These are phyloP conservation scores for Jordanella pulchra DNA, from an alignment of 2,797 vertebrate species.

Conservation along the genomic window DNA sequence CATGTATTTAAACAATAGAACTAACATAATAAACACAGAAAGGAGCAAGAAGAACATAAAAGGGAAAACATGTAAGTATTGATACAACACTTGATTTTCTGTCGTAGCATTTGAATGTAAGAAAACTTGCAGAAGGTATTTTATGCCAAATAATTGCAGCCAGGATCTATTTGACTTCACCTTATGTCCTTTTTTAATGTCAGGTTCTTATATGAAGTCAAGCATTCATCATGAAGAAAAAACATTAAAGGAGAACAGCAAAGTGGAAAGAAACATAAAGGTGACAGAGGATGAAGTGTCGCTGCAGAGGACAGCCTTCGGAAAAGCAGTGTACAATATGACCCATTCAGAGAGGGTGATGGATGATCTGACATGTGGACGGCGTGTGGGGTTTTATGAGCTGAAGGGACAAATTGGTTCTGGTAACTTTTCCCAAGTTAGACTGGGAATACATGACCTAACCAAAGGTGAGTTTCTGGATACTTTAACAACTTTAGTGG, in stretches of 20 bases:
- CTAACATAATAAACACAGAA: conserved; percentile 37
- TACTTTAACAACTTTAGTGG: not conserved
- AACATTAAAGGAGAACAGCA: conserved; percentile 20
- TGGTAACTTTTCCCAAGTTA: conserved; percentile 81
- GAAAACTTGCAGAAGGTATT: not conserved
- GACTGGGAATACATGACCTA: conserved; percentile 78
- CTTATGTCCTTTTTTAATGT: conserved; percentile 11
- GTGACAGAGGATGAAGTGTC: conserved; percentile 18
- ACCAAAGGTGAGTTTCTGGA: conserved; percentile 76
- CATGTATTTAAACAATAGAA: conserved; percentile 67
- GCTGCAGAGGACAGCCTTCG: conserved; percentile 49
- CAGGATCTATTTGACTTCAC: too few relatives aligned
- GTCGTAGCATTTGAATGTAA: not conserved
- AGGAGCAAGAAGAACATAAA: conserved; percentile 61
- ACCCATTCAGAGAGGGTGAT: conserved; percentile 68
- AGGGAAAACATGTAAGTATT: conserved; percentile 70
- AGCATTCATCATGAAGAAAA: conserved; percentile 20
- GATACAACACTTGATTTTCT: not conserved
- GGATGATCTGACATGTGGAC: conserved; percentile 70
- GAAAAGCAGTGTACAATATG: conserved; percentile 70
- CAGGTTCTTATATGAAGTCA: conserved; percentile 51
- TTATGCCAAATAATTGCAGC: not conserved
- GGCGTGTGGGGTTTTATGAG: conserved; percentile 75
- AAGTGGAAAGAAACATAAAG: conserved; percentile 23
- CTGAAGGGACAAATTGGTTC: conserved; percentile 77